phyloP scores from a whole-genome alignment of 2,113 vertebrate species.

The Tachysurus fulvidraco region DNA sequence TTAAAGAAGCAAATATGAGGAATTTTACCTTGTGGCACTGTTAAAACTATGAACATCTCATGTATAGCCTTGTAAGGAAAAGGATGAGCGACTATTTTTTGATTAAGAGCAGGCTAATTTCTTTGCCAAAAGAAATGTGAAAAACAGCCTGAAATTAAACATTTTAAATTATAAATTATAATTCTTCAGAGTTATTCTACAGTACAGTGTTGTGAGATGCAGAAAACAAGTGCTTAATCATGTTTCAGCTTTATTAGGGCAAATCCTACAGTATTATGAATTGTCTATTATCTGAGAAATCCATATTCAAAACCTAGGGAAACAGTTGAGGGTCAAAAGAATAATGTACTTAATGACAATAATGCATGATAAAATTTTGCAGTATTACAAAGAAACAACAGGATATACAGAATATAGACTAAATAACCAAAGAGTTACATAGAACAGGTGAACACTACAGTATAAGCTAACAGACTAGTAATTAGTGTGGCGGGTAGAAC shows the following conservation, averaged over 20 bases:
- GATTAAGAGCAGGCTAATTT: not conserved
- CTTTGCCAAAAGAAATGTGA: not conserved
- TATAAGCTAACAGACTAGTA: not conserved
- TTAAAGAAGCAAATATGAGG: not conserved
- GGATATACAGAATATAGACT: not conserved
- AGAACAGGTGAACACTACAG: not conserved
- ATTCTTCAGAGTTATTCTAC: not conserved
- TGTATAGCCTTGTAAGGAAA: not conserved
- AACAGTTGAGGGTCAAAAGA: not conserved
- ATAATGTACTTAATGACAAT: not conserved
- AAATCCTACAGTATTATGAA: not conserved
- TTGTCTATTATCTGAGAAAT: not conserved
- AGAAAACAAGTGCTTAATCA: not conserved
- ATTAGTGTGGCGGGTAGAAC: not conserved
- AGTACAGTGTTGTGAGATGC: not conserved
- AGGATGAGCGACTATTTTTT: not conserved
- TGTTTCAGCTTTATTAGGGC: not conserved
- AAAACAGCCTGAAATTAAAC: not conserved
- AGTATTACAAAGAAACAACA: not conserved
- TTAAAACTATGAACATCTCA: not conserved
- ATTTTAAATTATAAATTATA: not conserved
- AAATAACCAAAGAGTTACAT: not conserved
- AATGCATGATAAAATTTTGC: not conserved
- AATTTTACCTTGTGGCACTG: not conserved
- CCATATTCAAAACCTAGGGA: not conserved